Evolutionary conservation across 2,888 invertebrate species (phyloP).

Genomic region (Parapristionchus giblindavisi): DNA sequence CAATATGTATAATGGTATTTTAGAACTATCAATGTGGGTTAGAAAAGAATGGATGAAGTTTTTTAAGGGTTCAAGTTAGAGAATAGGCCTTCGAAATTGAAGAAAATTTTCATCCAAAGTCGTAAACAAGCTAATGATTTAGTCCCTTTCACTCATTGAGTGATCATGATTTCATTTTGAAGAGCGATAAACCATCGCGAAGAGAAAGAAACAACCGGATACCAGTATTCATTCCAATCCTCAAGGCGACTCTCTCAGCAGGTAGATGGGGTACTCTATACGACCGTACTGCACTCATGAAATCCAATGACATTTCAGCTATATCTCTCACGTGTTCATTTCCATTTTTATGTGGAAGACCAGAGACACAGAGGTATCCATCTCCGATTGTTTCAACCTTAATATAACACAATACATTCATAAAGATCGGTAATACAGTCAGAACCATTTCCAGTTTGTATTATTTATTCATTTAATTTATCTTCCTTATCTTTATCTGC

Average conservation of each 20-base stretch:
- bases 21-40: too few species aligned
- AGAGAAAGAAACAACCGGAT: background rate
- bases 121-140: too few species aligned
- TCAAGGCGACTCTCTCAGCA: conserved; percentile 57
- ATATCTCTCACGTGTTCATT: conserved; percentile 47
- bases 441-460: too few species aligned
- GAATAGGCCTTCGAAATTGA: too few species aligned
- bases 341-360: conserved; percentile 63
- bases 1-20: background rate
- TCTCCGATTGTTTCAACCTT: conserved; percentile 68
- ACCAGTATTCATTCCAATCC: conserved; percentile 63
- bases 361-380: conserved; percentile 66
- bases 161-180: background rate
- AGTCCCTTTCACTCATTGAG: background rate
- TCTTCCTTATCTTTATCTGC: too few species aligned
- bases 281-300: conserved; percentile 45
- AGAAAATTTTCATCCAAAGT: too few species aligned
- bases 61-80: too few species aligned
- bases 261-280: conserved; percentile 63
- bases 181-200: background rate
- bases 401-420: background rate
- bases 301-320: conserved; percentile 61
- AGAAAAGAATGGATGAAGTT: too few species aligned
- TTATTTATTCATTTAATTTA: too few species aligned
- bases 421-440: background rate